Evolutionary conservation across 2,888 invertebrate genomes (phyloP), one percentile per base, ranked within the genome.

Genomic region (Aleiodes testaceus): DNA sequence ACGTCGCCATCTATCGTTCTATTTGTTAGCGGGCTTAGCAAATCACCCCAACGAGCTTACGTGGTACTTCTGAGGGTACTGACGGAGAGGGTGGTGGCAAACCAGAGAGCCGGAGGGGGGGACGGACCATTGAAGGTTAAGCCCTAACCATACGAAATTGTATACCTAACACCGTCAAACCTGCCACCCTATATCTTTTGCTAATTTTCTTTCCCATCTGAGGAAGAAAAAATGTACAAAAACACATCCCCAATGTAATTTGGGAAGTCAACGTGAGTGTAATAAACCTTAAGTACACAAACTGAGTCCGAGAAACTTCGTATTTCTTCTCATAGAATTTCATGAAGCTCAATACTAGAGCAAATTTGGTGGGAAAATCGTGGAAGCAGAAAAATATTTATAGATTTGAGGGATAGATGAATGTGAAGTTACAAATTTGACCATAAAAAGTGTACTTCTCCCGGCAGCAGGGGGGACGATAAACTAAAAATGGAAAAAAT

Each of bases 11-110:
- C 85, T 85, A 86, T 87, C 87, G 85, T 85, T 84, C 85, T 85
- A 86, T 86, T 87, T 86, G 87, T 85, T 86, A 84, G 84, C 85
- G 84, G 80, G 87, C 85, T 87, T 87, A 87, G 85, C 87, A 85
- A 87, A 86, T 86, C 87, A 85, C 85, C 67, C 84, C 84, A 81
- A 82, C 85, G 84, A 83, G 85, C 85, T 86, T 85, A 85, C 80
- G 79, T 80, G 81, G 77, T 80, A 80, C 82, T 82, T 81, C 11
- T 16, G 14, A 16, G 49, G 49, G 49, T n/a, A 49, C 14, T n/a
- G 49, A 72, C 78, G 77, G 75, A 79, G 79, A 79, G 64, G 36
- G 61, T 26, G 18, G 45, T 26, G 26, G 26, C 26, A 2, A 26
- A 5, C 26, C 4, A 26, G 16, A 26, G n/a, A n/a, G n/a, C n/a